A percentile compares a stretch with the other conserved stretches of the same genome.
Conservation (phyloP, 2,888 invertebrate species). For the Temnothorax rugatulus region DNA sequence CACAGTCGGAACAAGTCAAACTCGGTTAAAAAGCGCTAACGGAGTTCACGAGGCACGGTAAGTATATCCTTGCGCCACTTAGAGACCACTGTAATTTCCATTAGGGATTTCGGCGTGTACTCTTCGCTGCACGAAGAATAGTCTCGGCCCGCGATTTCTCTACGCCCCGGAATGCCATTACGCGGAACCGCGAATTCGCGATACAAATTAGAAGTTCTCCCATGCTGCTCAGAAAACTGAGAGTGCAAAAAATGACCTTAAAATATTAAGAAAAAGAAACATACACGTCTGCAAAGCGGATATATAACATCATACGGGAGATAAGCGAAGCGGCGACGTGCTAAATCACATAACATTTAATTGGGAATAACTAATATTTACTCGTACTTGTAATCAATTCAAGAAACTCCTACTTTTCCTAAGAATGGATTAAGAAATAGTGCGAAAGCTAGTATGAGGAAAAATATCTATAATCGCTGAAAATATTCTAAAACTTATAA, state of each 20-base stretch:
- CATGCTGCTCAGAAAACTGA: slow-evolving; percentile 17
- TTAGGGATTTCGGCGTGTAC: slow-evolving; percentile 81
- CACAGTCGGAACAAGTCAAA: slow-evolving; percentile 80
- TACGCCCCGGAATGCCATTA: slow-evolving; percentile 64
- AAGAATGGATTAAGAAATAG: neutral
- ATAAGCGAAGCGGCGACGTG: neutral
- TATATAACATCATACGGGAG: too few relatives aligned
- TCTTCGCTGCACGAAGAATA: slow-evolving; percentile 60
- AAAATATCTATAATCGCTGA: neutral
- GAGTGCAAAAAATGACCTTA: neutral
- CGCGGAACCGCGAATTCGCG: slow-evolving; percentile 62
- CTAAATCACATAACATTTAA: too few relatives aligned
- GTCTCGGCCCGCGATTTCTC: slow-evolving; percentile 53
- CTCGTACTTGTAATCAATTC: neutral
- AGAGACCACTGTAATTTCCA: slow-evolving; percentile 85
- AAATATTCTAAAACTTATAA: neutral
- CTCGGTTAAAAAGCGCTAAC: slow-evolving; percentile 82
- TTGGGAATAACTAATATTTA: neutral
- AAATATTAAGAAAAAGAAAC: neutral
- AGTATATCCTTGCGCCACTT: slow-evolving; percentile 84
- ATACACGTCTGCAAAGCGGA: neutral
- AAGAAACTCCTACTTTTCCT: neutral
- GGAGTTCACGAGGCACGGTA: slow-evolving; percentile 77
- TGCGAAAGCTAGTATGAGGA: neutral
- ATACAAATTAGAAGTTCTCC: slow-evolving; percentile 47